Evolutionary conservation across 2,113 vertebrate species (phyloP), one percentile per base, ranked within the genome.

Genomic region (Melanostigma gelatinosum): DNA sequence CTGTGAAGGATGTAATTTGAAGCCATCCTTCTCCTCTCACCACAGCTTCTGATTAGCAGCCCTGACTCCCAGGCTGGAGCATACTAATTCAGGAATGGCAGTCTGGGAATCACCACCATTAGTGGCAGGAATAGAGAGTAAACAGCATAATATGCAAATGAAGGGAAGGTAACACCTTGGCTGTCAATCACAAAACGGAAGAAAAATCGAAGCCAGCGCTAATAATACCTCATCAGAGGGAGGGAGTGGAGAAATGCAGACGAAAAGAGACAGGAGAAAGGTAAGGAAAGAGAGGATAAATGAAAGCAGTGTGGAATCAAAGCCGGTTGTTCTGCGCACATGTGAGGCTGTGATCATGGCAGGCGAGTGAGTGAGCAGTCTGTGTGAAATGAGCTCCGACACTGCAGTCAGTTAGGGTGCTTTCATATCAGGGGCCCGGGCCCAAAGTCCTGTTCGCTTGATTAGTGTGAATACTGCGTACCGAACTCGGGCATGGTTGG

Each of bases 1-100:
- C 91, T 93, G 85, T 85, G 85, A 91, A 93, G 89, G 91, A 91
- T 94, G 92, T 94, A 92, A 94, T 94, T 94, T 95, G 92, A 95
- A 93, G 90, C 88, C 80, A 70, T 88, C 85, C 84, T 88, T 90
- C 82, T 88, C 76, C 73, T 90, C 84, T 89, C 89, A 80, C 79
- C 85, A 82, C 91, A 85, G 85, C 81, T 77, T 81, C 89, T 94
- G 92, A 95, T 95, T 95, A 95, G 91, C 88, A 84, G 84, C 82
- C 38, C 72, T 74, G 64, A 85, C 85, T 93, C 93, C 92, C 90
- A 92, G 85, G 88, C 89, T 88, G 88, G 85, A 87, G 86, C 73
- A 92, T 89, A 83, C 92, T 95, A 94, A 95, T 95, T 94, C 84
- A 79, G 91, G 85, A 91, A 70, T 24, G 69, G 87, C 87, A 89